phyloP scores from a whole-genome alignment of 2,113 vertebrate species.

The Podarcis cretensis region DNA sequence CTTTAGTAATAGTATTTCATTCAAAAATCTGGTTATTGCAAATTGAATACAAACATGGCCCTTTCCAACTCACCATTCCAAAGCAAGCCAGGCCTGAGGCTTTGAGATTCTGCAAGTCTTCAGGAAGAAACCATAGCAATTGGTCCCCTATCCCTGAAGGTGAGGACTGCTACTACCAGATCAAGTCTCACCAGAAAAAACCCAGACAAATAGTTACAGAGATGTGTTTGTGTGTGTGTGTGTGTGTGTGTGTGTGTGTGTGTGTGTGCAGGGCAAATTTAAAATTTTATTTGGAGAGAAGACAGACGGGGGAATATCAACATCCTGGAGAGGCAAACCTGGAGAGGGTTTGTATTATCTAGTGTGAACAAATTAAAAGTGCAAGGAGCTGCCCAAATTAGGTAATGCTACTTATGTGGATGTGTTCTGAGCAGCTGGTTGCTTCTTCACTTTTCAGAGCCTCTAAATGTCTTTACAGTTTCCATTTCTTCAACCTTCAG shows the following conservation, averaged over 20 bases:
- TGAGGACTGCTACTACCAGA: too few species aligned
- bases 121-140: too few species aligned
- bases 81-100: too few species aligned
- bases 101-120: too few species aligned
- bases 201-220: not conserved
- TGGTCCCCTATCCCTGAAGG: too few species aligned
- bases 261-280: too few species aligned
- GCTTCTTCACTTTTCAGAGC: not conserved
- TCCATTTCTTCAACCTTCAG: not conserved
- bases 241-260: too few species aligned
- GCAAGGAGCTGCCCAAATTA: not conserved
- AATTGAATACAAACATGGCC: not conserved
- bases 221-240: too few species aligned
- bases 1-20: not conserved
- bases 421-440: constrained; percentile 70
- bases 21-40: not conserved
- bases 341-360: not conserved
- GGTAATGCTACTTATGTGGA: not conserved
- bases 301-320: too few species aligned
- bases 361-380: not conserved
- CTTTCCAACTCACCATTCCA: too few species aligned
- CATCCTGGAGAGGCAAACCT: too few species aligned
- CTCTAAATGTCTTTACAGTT: not conserved
- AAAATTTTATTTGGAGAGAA: too few species aligned
- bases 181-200: not conserved